Base-by-base conservation (phyloP, 2,797 vertebrate species). In the Myoxocephalus aenaeus region DNA sequence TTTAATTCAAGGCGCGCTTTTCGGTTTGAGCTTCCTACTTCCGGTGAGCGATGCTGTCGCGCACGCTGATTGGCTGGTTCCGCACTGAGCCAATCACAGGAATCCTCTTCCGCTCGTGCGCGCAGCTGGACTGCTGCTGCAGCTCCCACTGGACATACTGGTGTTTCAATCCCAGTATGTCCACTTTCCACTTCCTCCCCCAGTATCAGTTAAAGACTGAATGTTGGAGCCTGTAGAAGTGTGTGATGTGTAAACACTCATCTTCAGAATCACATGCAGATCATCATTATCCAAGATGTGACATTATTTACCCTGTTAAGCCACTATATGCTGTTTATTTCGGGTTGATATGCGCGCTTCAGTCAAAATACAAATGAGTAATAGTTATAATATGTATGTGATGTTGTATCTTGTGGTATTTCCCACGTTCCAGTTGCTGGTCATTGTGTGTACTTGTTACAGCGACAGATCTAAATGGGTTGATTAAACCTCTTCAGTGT, bases 1-100 rank as follows among this genome's bases (percentile, higher is more conserved):
- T 93, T 65, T 87, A 10, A 91, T 92, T 40, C 67, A 68, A 89
- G 88, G 92, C 94, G 94, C 89, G 86, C 88, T 94, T 94, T 95
- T 85, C n/a, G 2, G 4, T 1, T 7, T 38, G 2, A 22, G 75
- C 32, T 79, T 76, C 62, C 65, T 68, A 48, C 25, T 96, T 95
- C 93, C 92, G 92, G 87, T 72, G 27, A 88, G 59, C 7, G n/a
- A 2, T 32, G 48, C 17, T 12, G 8, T 69, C 46, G 64, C 5
- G 42, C 4, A 46, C 20, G 54, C 48, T 79, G 84, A 94, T 94
- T 95, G 92, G 94, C 54, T 93, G 27, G 25, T 69, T 32, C 0
- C 20, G 1, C 20, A 8, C 1, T 1, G 22, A n/a, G 22, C 48
- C 64, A 22, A 1, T 12, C 4, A 27, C 36, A 36, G 54, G 68